Percentiles rank a stretch among this genome's conserved stretches.
These are phyloP conservation scores for Muricea muricata DNA, from an alignment of 92 coral and sea anemone genomes.

Conservation along the genomic window DNA sequence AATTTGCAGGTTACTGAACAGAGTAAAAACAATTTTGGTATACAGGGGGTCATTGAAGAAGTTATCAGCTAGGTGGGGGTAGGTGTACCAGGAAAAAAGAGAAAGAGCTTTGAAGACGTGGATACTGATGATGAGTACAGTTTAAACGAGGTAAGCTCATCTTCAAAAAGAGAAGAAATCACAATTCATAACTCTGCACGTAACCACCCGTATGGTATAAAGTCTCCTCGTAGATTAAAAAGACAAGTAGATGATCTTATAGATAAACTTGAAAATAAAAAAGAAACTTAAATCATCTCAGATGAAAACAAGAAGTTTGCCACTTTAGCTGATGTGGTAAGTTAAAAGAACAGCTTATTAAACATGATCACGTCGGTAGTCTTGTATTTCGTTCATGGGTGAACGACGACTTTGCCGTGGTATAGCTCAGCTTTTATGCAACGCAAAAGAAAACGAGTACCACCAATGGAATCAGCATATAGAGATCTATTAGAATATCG, in stretches of 20 bases:
- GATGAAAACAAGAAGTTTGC: too few species aligned
- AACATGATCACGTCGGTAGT: neutral
- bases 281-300: neutral
- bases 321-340: neutral
- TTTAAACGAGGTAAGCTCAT: conserved; percentile 13
- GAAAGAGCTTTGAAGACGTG: neutral
- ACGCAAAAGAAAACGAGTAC: too few species aligned
- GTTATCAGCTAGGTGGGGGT: neutral
- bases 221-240: conserved; percentile 34
- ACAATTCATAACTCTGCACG: neutral
- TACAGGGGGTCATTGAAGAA: neutral
- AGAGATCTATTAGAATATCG: too few species aligned
- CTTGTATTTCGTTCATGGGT: too few species aligned
- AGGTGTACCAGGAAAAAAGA: conserved; percentile 5
- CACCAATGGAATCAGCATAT: too few species aligned
- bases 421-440: too few species aligned
- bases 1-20: neutral
- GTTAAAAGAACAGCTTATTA: neutral
- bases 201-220: conserved; percentile 1
- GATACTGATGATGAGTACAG: too few species aligned
- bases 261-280: neutral
- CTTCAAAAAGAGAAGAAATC: neutral
- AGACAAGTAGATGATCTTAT: conserved; percentile 22
- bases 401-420: too few species aligned
- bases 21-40: neutral